Conservation (phyloP, 1,140 invertebrate species). For the Bicyclus anynana region DNA sequence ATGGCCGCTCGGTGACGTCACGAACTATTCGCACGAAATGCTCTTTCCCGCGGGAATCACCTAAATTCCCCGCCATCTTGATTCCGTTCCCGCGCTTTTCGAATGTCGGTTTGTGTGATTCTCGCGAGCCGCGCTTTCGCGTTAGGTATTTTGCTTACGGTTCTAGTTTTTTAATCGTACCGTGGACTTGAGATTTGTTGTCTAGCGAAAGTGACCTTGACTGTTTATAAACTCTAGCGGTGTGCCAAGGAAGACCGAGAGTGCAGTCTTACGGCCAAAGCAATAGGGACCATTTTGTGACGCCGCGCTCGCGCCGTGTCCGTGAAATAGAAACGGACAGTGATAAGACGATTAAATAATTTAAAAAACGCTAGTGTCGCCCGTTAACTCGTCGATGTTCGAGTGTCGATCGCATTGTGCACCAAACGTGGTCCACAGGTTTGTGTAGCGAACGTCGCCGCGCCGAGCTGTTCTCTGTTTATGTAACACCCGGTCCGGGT, state of each 20-base stretch:
- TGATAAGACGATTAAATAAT: neutral
- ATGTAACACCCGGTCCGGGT: neutral
- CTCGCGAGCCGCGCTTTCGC: conserved; percentile 20
- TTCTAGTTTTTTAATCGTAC: conserved; percentile 15
- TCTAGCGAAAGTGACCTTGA: conserved; percentile 37
- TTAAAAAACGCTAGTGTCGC: neutral
- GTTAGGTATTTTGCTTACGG: neutral
- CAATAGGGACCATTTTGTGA: conserved; percentile 19
- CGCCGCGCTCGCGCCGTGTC: conserved; percentile 15
- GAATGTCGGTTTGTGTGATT: conserved; percentile 33
- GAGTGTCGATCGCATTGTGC: too few relatives aligned
- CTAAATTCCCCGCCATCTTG: conserved; percentile 30
- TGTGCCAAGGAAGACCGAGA: conserved; percentile 38
- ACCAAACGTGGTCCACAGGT: too few relatives aligned
- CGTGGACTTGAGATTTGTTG: conserved; percentile 23
- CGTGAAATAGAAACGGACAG: conserved; percentile 18
- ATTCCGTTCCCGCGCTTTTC: conserved; percentile 27
- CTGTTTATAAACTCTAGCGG: conserved; percentile 25
- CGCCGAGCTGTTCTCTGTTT: neutral
- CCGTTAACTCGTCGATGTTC: too few relatives aligned
- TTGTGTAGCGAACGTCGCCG: too few relatives aligned
- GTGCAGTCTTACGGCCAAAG: conserved; percentile 30
- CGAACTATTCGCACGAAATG: conserved; percentile 37
- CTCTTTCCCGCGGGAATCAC: conserved; percentile 48
- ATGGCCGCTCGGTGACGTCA: conserved; percentile 42